Conservation (phyloP, 2,113 vertebrate genomes). For the Saguinus imperator region DNA sequence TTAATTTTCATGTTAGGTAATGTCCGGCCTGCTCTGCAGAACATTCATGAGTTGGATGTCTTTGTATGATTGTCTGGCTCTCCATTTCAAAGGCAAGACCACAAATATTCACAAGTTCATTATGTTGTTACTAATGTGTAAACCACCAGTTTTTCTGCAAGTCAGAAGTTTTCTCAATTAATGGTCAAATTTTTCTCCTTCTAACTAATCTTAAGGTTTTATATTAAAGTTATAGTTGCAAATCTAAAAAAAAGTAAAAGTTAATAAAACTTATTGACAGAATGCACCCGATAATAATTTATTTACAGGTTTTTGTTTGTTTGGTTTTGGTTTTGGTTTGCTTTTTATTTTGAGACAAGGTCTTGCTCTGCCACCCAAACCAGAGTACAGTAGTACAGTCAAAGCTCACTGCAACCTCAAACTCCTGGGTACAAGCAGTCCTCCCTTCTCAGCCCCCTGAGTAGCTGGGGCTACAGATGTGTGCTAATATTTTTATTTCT, state of each 20-base stretch:
- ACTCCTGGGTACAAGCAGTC: too few relatives aligned
- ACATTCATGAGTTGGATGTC: not conserved
- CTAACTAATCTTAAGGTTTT: not conserved
- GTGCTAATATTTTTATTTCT: too few relatives aligned
- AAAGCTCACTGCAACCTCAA: too few relatives aligned
- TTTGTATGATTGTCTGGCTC: not conserved
- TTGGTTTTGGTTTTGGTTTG: too few relatives aligned
- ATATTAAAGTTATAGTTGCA: not conserved
- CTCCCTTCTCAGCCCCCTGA: too few relatives aligned
- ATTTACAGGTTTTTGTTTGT: not conserved
- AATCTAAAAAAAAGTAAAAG: not conserved
- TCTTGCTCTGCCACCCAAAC: too few relatives aligned
- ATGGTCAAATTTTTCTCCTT: not conserved
- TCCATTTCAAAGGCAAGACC: constrained; percentile 20
- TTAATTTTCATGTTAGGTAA: not conserved
- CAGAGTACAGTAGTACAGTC: too few relatives aligned
- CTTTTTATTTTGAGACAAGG: too few relatives aligned
- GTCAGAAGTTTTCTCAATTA: constrained; percentile 1
- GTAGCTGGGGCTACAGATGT: too few relatives aligned
- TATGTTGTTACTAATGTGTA: not conserved
- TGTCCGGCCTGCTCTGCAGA: not conserved
- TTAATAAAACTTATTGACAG: not conserved
- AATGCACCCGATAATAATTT: not conserved
- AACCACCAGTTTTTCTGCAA: not conserved
- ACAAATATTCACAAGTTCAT: not conserved